A percentile compares a stretch with the other conserved stretches of the same genome.
Evolutionary conservation across 2,113 vertebrate genomes (phyloP).

Genomic region (Phoxinus phoxinus): DNA sequence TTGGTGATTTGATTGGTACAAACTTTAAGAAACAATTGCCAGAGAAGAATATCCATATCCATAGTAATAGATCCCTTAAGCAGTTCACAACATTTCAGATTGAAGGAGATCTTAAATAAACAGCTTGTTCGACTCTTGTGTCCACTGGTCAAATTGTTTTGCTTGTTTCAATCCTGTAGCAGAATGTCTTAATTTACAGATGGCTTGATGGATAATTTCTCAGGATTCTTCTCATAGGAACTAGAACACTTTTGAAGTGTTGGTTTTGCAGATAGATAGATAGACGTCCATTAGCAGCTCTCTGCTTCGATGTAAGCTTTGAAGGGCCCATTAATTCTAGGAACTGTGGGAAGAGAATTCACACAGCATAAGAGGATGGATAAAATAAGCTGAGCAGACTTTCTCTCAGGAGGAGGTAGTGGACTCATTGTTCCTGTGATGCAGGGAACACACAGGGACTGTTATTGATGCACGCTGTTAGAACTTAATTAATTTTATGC

Average conservation of each 20-base stretch:
- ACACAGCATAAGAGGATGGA: slow-evolving; percentile 9
- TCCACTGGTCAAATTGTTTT: slow-evolving; percentile 54
- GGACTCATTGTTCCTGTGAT: slow-evolving; percentile 22
- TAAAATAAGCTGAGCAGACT: slow-evolving; percentile 35
- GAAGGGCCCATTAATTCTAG: slow-evolving; percentile 21
- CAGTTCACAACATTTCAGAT: slow-evolving; percentile 35
- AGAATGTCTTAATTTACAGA: slow-evolving; percentile 16
- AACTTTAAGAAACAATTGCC: background rate
- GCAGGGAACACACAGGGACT: background rate
- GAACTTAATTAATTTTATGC: slow-evolving; percentile 15
- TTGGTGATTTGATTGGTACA: background rate
- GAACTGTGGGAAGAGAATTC: slow-evolving; percentile 31
- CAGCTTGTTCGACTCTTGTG: slow-evolving; percentile 51
- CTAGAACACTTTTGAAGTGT: background rate
- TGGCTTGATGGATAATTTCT: slow-evolving; percentile 42
- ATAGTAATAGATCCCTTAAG: background rate
- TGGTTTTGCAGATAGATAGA: slow-evolving; percentile 13
- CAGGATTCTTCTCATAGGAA: slow-evolving; percentile 12
- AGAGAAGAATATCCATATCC: background rate
- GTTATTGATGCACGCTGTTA: background rate
- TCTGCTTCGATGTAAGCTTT: slow-evolving; percentile 27
- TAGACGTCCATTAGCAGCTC: slow-evolving; percentile 27
- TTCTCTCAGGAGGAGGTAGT: slow-evolving; percentile 18
- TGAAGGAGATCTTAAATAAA: slow-evolving; percentile 38
- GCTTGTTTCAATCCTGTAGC: slow-evolving; percentile 41